Evolutionary conservation across 2,113 vertebrate species (phyloP), one percentile per base, ranked within the genome.

Genomic region (Ranitomeya imitator): DNA sequence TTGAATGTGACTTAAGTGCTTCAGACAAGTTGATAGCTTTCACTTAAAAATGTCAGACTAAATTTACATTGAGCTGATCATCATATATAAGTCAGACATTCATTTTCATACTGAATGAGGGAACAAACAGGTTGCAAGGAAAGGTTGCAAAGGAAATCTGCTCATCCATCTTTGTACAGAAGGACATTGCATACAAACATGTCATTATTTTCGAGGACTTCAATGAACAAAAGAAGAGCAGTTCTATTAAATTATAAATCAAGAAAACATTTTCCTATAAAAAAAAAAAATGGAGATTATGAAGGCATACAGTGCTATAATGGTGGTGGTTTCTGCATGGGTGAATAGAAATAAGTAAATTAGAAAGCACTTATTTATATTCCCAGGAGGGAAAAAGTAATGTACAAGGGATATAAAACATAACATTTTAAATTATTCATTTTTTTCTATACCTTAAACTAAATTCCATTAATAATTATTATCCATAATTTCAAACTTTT

Each of bases 1-100:
- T 52, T n/a, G 21, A 83, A 23, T 71, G n/a, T 84, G 63, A 84
- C 69, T 45, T 69, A 83, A 83, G 81, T 83, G 81, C 10, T 83
- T 18, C 13, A 10, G 63, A 83, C 63, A 71, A 52, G 21, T 55
- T 84, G 82, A 84, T 69, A 11, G 82, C 51, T 84, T 84, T 81
- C 51, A 63, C n/a, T 67, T 80, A 26, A 63, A 86, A 57, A 87
- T n/a, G 86, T 52, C 77, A 87, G 77, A 55, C 4, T 69, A 19
- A 55, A 69, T 80, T 87, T 67, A 86, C 51, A 79, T 18, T 18
- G 59, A 80, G 55, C 18, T 71, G 14, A 54, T 65, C n/a, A 71
- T 65, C 59, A 61, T 86, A 7, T 80, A 52, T 73, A 55, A 82
- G 78, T 55, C 86, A 83, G 55, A 18, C 54, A 74, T 14, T 23